A percentile compares a stretch with the other conserved stretches of the same genome.
Evolutionary conservation across 1,140 invertebrate species (phyloP).

Genomic region (Drosophila malerkotliana): DNA sequence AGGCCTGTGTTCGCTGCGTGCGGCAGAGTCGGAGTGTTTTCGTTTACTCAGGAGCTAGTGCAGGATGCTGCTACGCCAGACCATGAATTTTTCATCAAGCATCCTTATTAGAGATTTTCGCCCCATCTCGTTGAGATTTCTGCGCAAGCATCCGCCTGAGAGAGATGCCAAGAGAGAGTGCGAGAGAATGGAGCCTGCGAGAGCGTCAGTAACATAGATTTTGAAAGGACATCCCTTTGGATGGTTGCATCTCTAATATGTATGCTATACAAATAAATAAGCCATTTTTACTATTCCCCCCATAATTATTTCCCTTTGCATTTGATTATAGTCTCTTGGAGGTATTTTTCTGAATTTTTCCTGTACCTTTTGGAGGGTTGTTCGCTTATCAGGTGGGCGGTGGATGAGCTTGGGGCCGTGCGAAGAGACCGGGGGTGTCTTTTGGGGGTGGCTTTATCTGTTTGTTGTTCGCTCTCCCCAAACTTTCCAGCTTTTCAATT

Average conservation of each 20-base stretch:
- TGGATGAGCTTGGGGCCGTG: background rate
- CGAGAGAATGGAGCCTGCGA: constrained; percentile 3
- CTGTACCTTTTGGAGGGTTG: constrained; percentile 22
- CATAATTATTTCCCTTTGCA: background rate
- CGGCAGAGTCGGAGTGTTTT: constrained; percentile 77
- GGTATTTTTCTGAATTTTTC: constrained; percentile 21
- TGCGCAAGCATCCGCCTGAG: constrained; percentile 41
- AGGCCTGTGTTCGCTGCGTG: constrained; percentile 63
- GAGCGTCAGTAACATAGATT: background rate
- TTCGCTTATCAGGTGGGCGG: constrained; percentile 5
- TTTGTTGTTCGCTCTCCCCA: constrained; percentile 60
- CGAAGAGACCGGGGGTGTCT: constrained; percentile 11
- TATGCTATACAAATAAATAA: background rate
- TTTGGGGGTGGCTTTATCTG: constrained; percentile 57
- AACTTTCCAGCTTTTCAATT: constrained; percentile 30
- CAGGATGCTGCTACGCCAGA: constrained; percentile 65
- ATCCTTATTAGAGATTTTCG: constrained; percentile 79
- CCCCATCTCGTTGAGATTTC: constrained; percentile 71
- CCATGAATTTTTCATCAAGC: constrained; percentile 76
- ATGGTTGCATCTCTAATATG: constrained; percentile 14
- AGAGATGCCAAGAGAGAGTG: constrained; percentile 13
- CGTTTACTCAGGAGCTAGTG: constrained; percentile 77
- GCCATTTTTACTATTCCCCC: background rate
- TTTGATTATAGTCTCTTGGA: constrained; percentile 7
- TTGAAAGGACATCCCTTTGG: constrained; percentile 4